Evolutionary conservation across 2,888 invertebrate genomes (phyloP).

Genomic region (Hirtodrosophila duncani): DNA sequence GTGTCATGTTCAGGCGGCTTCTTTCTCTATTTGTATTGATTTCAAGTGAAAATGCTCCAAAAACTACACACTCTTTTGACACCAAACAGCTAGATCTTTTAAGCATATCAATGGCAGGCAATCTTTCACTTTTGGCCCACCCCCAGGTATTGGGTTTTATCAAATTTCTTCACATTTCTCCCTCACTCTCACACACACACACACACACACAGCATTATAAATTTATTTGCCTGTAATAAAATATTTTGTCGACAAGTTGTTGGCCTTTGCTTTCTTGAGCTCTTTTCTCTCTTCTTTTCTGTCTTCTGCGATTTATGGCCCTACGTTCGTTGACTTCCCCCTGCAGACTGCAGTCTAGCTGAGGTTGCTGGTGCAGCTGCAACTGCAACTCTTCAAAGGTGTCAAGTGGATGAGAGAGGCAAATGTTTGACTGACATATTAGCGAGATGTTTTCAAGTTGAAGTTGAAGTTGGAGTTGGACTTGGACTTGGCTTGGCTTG

Average conservation of each 20-base stretch:
- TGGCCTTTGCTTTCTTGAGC: neutral
- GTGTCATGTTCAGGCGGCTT: too few species aligned
- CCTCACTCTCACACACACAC: too few species aligned
- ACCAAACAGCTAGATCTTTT: too few species aligned
- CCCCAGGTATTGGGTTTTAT: conserved; percentile 11
- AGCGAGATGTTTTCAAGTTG: conserved; percentile 25
- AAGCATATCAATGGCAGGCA: too few species aligned
- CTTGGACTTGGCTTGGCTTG: neutral
- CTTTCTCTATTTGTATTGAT: too few species aligned
- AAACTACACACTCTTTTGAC: too few species aligned
- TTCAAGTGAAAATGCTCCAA: too few species aligned
- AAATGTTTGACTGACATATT: conserved; percentile 41
- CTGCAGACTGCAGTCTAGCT: neutral
- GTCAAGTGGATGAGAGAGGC: conserved; percentile 41
- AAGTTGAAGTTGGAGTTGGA: too few species aligned
- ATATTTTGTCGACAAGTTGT: neutral
- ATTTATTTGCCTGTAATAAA: conserved; percentile 6
- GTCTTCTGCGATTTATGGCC: conserved; percentile 26
- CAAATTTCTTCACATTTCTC: conserved; percentile 4
- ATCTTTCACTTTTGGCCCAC: neutral
- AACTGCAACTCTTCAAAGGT: conserved; percentile 8
- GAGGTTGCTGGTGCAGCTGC: neutral
- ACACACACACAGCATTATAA: neutral
- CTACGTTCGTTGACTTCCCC: conserved; percentile 25
- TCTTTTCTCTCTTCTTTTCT: conserved; percentile 33